Percentiles rank a stretch among this genome's conserved stretches.
These are phyloP conservation scores for Agrotis puta DNA, from an alignment of 2,888 invertebrate species.

Conservation along the genomic window DNA sequence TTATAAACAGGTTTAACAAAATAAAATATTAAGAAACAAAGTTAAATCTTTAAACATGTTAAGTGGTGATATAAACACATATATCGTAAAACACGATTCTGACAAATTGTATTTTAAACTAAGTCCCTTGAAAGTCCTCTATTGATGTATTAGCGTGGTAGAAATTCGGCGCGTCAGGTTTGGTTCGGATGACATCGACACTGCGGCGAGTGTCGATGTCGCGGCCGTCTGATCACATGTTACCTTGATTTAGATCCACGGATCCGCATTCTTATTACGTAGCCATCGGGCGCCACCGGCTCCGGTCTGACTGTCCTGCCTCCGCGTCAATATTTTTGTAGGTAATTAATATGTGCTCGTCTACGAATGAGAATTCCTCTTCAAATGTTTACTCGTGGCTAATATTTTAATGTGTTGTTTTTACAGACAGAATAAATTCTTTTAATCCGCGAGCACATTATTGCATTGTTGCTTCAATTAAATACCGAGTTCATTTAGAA, in stretches of 20 bases:
- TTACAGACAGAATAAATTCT: conserved; percentile 41
- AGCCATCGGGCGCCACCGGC: conserved; percentile 83
- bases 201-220: conserved; percentile 71
- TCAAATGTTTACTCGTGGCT: conserved; percentile 74
- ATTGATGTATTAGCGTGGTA: conserved; percentile 23
- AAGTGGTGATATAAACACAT: conserved; percentile 44
- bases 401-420: conserved; percentile 55
- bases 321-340: conserved; percentile 87
- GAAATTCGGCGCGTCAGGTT: conserved; percentile 57
- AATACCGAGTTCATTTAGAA: conserved; percentile 51
- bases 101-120: conserved; percentile 31
- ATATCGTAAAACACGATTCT: conserved; percentile 46
- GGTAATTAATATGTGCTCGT: conserved; percentile 85
- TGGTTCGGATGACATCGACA: conserved; percentile 67
- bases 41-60: conserved; percentile 43
- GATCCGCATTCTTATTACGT: conserved; percentile 90
- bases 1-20: conserved; percentile 37
- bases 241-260: conserved; percentile 88
- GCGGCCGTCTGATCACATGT: conserved; percentile 79
- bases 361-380: conserved; percentile 77
- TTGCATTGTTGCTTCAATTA: conserved; percentile 58
- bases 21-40: conserved; percentile 36
- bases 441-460: conserved; percentile 51
- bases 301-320: conserved; percentile 76
- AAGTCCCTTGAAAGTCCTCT: conserved; percentile 18